Conservation (phyloP, 2,797 vertebrate species). For the Ctenosaura bakeri region DNA sequence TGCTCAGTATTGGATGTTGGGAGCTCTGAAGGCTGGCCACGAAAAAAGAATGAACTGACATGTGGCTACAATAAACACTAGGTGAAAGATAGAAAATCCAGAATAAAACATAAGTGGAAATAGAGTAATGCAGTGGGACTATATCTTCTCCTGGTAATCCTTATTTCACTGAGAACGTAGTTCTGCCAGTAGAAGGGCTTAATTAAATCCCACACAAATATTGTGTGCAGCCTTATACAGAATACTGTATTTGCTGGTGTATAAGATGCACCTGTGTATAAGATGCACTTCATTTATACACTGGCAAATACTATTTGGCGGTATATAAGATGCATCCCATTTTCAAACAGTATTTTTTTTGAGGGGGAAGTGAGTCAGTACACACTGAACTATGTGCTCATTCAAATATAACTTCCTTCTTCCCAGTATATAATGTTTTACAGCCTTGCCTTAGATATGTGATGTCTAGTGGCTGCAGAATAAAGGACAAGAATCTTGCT, state of each 20-base stretch:
- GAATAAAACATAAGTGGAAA: neutral
- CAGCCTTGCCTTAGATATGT: neutral
- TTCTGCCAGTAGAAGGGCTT: neutral
- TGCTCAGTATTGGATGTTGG: constrained; percentile 4
- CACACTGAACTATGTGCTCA: neutral
- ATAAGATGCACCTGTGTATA: too few relatives aligned
- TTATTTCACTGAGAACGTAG: neutral
- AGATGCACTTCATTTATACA: too few relatives aligned
- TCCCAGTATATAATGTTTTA: neutral
- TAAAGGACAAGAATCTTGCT: neutral
- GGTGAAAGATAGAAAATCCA: neutral
- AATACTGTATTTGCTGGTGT: neutral
- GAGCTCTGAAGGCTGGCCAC: neutral
- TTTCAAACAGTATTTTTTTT: too few relatives aligned
- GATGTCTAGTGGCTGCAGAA: neutral
- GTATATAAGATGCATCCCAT: too few relatives aligned
- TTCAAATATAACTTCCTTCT: neutral
- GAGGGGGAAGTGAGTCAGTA: neutral
- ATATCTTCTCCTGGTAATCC: neutral
- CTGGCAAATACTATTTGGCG: too few relatives aligned
- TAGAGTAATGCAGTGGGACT: neutral
- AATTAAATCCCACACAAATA: neutral
- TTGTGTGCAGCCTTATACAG: neutral
- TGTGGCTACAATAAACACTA: neutral
- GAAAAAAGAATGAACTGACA: constrained; percentile 13